Evolutionary conservation across 2,888 invertebrate genomes (phyloP).

Genomic region (Idaea dimidiata): DNA sequence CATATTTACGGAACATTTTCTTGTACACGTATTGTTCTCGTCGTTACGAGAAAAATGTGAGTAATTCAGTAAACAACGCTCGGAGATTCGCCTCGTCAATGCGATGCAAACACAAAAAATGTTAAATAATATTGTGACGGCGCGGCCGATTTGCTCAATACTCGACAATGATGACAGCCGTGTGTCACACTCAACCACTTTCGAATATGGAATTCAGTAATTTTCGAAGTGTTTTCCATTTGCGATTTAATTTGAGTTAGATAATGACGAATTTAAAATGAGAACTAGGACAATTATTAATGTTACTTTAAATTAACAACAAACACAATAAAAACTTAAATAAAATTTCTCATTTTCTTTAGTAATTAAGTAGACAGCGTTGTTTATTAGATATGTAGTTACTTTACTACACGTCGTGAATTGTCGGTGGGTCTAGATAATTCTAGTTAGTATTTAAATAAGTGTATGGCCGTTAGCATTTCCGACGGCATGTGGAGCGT

Average conservation of each 20-base stretch:
- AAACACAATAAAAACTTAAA: no score
- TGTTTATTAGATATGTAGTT: background rate
- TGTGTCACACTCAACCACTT: background rate
- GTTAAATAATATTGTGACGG: slow-evolving; percentile 21
- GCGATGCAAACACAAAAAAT: slow-evolving; percentile 18
- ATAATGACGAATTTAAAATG: background rate
- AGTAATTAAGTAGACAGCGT: no score
- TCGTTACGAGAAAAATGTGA: slow-evolving; percentile 33
- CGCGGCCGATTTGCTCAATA: slow-evolving; percentile 14
- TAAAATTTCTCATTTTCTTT: no score
- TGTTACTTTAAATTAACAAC: no score
- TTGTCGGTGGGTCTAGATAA: background rate
- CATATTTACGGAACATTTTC: background rate
- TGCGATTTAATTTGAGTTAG: background rate
- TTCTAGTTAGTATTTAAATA: slow-evolving; percentile 48
- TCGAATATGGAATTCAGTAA: background rate
- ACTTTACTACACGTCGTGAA: background rate
- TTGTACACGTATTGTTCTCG: slow-evolving; percentile 20
- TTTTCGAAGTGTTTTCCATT: background rate
- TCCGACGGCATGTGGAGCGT: slow-evolving; percentile 73
- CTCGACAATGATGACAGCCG: slow-evolving; percentile 9
- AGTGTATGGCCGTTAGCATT: slow-evolving; percentile 65
- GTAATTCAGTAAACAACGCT: slow-evolving; percentile 38
- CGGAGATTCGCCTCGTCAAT: slow-evolving; percentile 7
- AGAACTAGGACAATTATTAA: no score